Base-by-base conservation (phyloP, 2,113 vertebrate species). In the Tragelaphus buxtoni region DNA sequence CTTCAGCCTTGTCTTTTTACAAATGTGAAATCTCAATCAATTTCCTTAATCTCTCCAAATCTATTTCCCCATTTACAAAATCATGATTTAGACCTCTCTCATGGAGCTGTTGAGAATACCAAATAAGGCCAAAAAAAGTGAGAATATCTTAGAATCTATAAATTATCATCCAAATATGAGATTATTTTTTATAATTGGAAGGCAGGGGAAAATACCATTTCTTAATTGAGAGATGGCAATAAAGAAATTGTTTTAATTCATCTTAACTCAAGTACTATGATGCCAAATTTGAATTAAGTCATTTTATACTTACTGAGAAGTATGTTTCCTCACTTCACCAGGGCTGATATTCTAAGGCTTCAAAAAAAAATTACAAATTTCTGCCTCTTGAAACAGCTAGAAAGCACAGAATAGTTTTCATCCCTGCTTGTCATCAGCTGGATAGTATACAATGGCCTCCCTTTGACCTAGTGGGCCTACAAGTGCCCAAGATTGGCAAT, bases 131-230 rank as follows among this genome's bases (percentile, higher is more conserved):
- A 22, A 55, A 84, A 53, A 95, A 82, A 81, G 32, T 80, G 47
- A 96, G 32, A 61, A 90, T 69, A 56, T 16, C 81, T 88, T 96
- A 47, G 28, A 94, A 92, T 61, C 45, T 87, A 42, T 90, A 96
- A 90, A 87, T 8, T 39, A 35, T 39, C 10, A 56, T 39, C 8
- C 56, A 94, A 94, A 95, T 60, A 58, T 5, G 9, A 58, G 17
- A 76, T 22, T 20, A 35, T 22, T 77, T 85, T 84, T 93, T 32
- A 35, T 90, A 83, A 87, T 69, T 90, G 58, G 39, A 26, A 79
- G n/a, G 4, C 9, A 90, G 16, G 26, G 86, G 65, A 96, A 77
- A 4, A 60, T 12, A 94, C 76, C 42, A 51, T 51, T 77, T 51
- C 61, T 83, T 74, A 65, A 12, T 47, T 95, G 61, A 51, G 13